Conservation (phyloP, 2,888 invertebrate genomes). For the Crossocerus cetratus region DNA sequence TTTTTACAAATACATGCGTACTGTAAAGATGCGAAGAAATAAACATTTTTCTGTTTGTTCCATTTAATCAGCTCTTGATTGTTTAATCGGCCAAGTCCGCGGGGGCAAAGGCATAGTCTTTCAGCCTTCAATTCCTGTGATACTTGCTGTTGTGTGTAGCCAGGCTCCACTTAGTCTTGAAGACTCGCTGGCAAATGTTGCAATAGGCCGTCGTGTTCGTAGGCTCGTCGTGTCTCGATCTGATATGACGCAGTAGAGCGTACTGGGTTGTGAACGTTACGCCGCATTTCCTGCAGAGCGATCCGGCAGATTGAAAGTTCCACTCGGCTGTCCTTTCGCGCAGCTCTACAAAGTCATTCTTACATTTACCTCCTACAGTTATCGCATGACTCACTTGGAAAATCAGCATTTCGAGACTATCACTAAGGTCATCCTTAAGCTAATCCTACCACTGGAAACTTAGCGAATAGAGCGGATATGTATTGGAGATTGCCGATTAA, state of each 20-base stretch:
- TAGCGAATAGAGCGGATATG: neutral
- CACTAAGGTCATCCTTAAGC: neutral
- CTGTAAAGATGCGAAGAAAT: neutral
- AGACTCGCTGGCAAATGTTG: slow-evolving; percentile 65
- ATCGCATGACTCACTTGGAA: neutral
- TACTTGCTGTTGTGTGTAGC: slow-evolving; percentile 71
- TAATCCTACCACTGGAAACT: neutral
- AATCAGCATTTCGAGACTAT: neutral
- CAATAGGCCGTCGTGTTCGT: slow-evolving; percentile 64
- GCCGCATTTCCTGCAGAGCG: slow-evolving; percentile 62
- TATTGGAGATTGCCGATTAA: neutral
- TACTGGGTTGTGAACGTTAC: slow-evolving; percentile 66
- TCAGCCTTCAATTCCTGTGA: slow-evolving; percentile 57
- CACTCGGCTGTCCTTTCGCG: slow-evolving; percentile 31
- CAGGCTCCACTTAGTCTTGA: slow-evolving; percentile 72
- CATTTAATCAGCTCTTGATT: neutral
- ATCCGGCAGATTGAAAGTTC: slow-evolving; percentile 52
- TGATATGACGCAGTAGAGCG: slow-evolving; percentile 66
- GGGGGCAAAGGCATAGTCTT: too few species aligned
- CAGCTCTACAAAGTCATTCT: slow-evolving; percentile 63
- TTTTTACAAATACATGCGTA: slow-evolving; percentile 1
- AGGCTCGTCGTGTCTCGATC: slow-evolving; percentile 67
- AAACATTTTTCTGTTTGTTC: neutral
- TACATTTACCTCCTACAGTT: slow-evolving; percentile 45
- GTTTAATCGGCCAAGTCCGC: too few species aligned